Evolutionary conservation across 2,113 vertebrate species (phyloP).

Genomic region (Aptenodytes patagonicus): DNA sequence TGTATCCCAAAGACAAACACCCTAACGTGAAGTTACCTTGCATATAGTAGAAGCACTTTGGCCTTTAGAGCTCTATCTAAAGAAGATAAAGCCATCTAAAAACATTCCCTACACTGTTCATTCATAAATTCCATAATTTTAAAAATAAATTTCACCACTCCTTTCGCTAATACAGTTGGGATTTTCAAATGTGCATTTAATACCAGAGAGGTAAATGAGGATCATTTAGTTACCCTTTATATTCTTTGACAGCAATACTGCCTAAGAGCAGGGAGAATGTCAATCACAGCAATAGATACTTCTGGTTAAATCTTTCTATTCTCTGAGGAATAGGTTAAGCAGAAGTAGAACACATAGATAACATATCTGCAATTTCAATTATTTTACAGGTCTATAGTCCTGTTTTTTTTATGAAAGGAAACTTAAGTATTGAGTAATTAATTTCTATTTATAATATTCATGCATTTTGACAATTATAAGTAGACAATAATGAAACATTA

Average conservation of each 20-base stretch:
- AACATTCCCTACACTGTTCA: neutral
- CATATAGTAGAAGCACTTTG: neutral
- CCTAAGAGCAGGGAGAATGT: neutral
- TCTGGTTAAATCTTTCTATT: neutral
- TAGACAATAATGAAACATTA: neutral
- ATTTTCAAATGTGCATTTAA: neutral
- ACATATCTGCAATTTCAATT: neutral
- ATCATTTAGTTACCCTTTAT: neutral
- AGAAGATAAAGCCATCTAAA: neutral
- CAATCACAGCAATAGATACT: neutral
- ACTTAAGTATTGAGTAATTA: neutral
- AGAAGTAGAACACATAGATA: neutral
- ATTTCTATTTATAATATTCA: neutral
- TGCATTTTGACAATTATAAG: neutral
- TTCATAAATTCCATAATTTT: neutral
- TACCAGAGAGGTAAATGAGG: neutral
- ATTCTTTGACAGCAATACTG: neutral
- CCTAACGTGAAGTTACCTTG: neutral
- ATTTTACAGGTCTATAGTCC: neutral
- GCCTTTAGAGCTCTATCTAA: neutral
- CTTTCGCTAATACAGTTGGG: neutral
- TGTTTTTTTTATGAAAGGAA: neutral
- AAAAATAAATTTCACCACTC: neutral
- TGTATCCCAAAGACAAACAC: neutral
- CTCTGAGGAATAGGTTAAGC: neutral